Percentiles rank a stretch among this genome's conserved stretches.
Evolutionary conservation across 1,140 invertebrate species (phyloP).

Genomic region (Drosophila lacteicornis): DNA sequence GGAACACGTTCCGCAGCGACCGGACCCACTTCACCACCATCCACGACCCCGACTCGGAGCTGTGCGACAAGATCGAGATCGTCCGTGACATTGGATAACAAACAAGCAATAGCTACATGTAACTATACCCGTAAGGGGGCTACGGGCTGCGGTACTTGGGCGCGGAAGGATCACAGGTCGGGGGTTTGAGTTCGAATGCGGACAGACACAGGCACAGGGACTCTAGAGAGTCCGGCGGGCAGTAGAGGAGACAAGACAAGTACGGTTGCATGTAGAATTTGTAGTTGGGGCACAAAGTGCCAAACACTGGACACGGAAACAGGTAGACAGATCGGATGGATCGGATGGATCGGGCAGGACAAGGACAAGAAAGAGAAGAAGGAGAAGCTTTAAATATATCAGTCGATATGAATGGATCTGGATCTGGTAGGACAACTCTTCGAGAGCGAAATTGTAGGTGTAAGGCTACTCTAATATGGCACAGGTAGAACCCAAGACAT

Average conservation of each 20-base stretch:
- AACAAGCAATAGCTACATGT: constrained; percentile 85
- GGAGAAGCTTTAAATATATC: constrained; percentile 40
- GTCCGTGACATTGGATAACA: constrained; percentile 85
- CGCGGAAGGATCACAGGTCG: constrained; percentile 37
- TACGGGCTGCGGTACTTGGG: constrained; percentile 25
- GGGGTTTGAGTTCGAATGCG: constrained; percentile 18
- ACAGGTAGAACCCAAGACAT: constrained; percentile 24
- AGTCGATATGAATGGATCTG: constrained; percentile 15
- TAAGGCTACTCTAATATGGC: constrained; percentile 22
- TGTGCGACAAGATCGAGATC: constrained; percentile 84
- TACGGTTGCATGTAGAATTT: constrained; percentile 61
- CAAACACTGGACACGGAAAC: constrained; percentile 6
- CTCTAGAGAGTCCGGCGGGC: background rate
- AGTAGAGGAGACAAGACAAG: constrained; percentile 11
- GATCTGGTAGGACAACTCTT: background rate
- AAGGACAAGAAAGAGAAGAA: background rate
- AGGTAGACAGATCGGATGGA: background rate
- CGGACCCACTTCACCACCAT: constrained; percentile 88
- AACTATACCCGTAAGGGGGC: constrained; percentile 78
- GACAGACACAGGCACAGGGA: background rate
- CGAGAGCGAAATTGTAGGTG: constrained; percentile 20
- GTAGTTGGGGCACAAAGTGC: constrained; percentile 46
- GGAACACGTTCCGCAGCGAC: constrained; percentile 91
- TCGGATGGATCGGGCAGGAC: background rate
- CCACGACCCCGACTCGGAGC: constrained; percentile 82